Evolutionary conservation across 2,888 invertebrate species (phyloP).

Genomic region (Drosophila mercatorum): DNA sequence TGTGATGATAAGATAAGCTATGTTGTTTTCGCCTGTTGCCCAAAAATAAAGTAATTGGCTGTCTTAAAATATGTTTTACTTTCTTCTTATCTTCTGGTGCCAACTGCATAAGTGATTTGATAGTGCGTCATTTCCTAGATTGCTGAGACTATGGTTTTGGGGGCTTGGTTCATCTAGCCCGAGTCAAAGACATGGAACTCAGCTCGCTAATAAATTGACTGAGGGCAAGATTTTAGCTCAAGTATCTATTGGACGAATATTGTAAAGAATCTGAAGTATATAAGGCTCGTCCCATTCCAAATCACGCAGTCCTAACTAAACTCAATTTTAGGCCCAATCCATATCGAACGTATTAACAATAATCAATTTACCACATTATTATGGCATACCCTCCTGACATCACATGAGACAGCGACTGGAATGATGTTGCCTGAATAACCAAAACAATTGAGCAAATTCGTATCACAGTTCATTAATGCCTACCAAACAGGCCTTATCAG

Average conservation of each 20-base stretch:
- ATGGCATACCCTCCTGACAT: not conserved
- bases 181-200: not conserved
- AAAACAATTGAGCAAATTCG: conserved; percentile 5
- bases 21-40: conserved; percentile 18
- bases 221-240: no score
- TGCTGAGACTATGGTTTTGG: not conserved
- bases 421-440: conserved; percentile 32
- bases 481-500: conserved; percentile 54
- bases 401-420: not conserved
- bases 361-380: not conserved
- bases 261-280: no score
- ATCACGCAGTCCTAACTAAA: no score
- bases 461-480: conserved; percentile 27
- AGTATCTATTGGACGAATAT: no score
- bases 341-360: not conserved
- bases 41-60: conserved; percentile 32
- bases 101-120: not conserved
- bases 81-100: conserved; percentile 8
- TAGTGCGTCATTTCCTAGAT: not conserved
- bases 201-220: no score
- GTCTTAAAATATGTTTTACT: not conserved
- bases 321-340: no score
- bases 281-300: no score
- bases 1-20: conserved; percentile 41
- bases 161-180: not conserved